These are phyloP conservation scores for Rachycentron canadum DNA, from an alignment of 2,797 vertebrate species.

Conservation along the genomic window DNA sequence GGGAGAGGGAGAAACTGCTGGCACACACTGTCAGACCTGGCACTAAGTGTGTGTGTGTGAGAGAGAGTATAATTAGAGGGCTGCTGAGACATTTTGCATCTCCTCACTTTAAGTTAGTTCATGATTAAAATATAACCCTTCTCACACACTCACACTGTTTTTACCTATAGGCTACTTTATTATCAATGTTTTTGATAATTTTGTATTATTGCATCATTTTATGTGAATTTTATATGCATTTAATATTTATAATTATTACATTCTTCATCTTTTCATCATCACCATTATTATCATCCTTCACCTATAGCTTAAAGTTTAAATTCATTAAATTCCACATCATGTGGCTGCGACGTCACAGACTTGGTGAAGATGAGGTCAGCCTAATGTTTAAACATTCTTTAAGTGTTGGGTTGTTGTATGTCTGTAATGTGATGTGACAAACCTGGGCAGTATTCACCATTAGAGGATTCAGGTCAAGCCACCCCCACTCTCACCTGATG, in stretches of 20 bases:
- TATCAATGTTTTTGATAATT: not conserved
- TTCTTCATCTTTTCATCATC: not conserved
- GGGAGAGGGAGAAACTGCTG: conserved; percentile 14
- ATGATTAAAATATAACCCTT: conserved; percentile 7
- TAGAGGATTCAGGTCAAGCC: not conserved
- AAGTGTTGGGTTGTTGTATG: not conserved
- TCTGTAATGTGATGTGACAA: conserved; percentile 7
- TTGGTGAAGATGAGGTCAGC: not conserved
- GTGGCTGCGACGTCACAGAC: not conserved
- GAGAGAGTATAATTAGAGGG: no score
- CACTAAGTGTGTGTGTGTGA: conserved; percentile 16
- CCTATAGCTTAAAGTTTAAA: no score
- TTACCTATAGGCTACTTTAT: no score
- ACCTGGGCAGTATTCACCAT: not conserved
- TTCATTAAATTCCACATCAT: not conserved
- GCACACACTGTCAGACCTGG: conserved; percentile 33
- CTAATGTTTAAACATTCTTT: conserved; percentile 1
- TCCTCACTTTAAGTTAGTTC: conserved; percentile 14
- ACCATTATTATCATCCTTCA: not conserved
- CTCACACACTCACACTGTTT: not conserved
- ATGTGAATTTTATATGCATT: not conserved
- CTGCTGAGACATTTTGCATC: not conserved
- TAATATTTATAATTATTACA: not conserved
- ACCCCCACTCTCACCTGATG: not conserved
- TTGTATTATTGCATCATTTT: not conserved